A percentile compares a stretch with the other conserved stretches of the same genome.
phyloP scores from a whole-genome alignment of 2,888 invertebrate genomes.

The Ditylenchus weischeri region DNA sequence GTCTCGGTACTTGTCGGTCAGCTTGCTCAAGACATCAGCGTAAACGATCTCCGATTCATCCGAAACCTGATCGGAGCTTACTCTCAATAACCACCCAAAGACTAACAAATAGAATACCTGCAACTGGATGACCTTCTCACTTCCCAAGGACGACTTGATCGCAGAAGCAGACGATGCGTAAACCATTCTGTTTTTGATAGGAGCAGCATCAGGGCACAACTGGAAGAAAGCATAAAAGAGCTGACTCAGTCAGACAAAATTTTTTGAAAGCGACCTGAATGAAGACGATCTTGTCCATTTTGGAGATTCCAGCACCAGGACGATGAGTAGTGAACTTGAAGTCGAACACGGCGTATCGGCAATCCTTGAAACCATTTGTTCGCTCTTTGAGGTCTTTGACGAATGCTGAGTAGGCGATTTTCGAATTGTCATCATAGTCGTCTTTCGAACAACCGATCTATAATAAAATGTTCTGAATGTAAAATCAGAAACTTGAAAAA shows the following conservation, averaged over 20 bases:
- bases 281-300: conserved; percentile 94
- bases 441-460: conserved; percentile 28
- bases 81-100: neutral
- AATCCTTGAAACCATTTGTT: conserved; percentile 76
- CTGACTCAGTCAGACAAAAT: neutral
- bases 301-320: conserved; percentile 87
- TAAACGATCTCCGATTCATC: conserved; percentile 58
- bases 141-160: conserved; percentile 84
- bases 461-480: neutral
- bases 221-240: too few species aligned
- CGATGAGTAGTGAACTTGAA: conserved; percentile 84
- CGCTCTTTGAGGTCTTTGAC: conserved; percentile 78
- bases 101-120: conserved; percentile 44
- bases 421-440: conserved; percentile 57
- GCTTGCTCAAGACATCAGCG: conserved; percentile 54
- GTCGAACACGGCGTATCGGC: conserved; percentile 92
- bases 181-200: conserved; percentile 78
- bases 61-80: conserved; percentile 49
- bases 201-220: conserved; percentile 94
- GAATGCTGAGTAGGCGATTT: conserved; percentile 86
- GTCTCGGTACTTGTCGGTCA: conserved; percentile 54
- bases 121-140: conserved; percentile 56
- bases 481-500: neutral
- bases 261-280: conserved; percentile 74
- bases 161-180: conserved; percentile 93